A percentile compares a stretch with the other conserved stretches of the same genome.
Evolutionary conservation across 2,797 vertebrate species (phyloP).

Genomic region (Neomorphus geoffroyi): DNA sequence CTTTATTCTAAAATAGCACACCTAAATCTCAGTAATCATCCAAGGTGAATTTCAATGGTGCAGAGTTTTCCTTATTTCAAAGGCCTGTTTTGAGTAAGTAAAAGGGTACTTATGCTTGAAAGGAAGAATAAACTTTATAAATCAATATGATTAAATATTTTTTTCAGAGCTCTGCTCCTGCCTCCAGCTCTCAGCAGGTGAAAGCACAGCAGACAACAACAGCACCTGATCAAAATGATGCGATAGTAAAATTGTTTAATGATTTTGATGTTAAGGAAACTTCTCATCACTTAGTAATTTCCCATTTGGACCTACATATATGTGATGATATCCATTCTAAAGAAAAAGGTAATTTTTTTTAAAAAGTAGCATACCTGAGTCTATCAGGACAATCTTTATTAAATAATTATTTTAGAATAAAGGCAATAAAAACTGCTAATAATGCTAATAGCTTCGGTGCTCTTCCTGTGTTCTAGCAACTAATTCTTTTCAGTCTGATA

Average conservation of each 20-base stretch:
- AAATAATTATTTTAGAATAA: background rate
- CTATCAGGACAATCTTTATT: background rate
- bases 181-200: conserved; percentile 84
- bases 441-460: background rate
- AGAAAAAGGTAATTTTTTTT: conserved; percentile 85
- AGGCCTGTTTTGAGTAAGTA: background rate
- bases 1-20: background rate
- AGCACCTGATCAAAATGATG: conserved; percentile 86
- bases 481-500: background rate
- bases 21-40: background rate
- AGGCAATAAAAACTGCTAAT: background rate
- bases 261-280: conserved; percentile 94
- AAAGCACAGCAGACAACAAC: conserved; percentile 85
- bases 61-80: background rate
- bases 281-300: conserved; percentile 96
- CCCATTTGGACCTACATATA: conserved; percentile 96
- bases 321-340: conserved; percentile 94
- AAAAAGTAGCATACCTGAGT: background rate
- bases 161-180: conserved; percentile 82
- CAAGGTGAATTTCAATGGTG: background rate
- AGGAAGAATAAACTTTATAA: background rate
- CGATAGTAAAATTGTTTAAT: conserved; percentile 90
- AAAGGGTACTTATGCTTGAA: background rate
- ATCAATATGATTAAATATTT: conserved; percentile 41
- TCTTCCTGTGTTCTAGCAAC: background rate